Base-by-base conservation (phyloP, 2,888 invertebrate species). In the Mechanitis mazaeus region DNA sequence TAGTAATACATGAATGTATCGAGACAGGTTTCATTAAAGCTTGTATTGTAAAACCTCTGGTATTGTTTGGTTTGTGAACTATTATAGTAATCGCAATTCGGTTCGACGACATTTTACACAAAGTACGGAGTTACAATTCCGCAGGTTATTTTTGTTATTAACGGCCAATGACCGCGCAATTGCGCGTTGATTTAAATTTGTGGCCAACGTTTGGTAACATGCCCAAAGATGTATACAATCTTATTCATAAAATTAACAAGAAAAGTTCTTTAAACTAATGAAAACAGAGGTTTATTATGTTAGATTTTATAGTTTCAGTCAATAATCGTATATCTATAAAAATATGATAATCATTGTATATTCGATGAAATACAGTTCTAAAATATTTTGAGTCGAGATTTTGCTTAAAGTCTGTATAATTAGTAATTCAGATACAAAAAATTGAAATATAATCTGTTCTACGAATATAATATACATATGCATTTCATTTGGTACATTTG, bases 81-180 rank as follows among this genome's bases (percentile, higher is more conserved):
- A 80, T 74, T 79, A 80, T 80, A 82, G 81, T 81, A 81, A 80
- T 79, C 75, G 64, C 58, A 60, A 64, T 62, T 66, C 81, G 76
- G 81, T 83, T 79, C 79, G 80, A 75, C 78, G 79, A 80, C 80
- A 84, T 81, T 81, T 83, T 81, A 77, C 77, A 71, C 72, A 66
- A 64, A 58, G 63, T 64, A 56, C 63, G 57, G 63, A 64, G 64
- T 62, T 59, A 60, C 55, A 56, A 64, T 61, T 66, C 59, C 59
- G 68, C 68, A 67, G 20, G 70, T 69, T 72, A 71, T 72, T 72
- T 72, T 71, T 67, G 68, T 69, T 65, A 69, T 68, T 65, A 69
- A 58, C 65, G 71, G 66, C 54, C 71, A 68, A 68, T 61, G 69
- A 69, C 69, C 72, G 61, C 67, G 45, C 35, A 57, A 38, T 59